Conservation (phyloP, 1,140 invertebrate species). For the Parapsyche elsis region DNA sequence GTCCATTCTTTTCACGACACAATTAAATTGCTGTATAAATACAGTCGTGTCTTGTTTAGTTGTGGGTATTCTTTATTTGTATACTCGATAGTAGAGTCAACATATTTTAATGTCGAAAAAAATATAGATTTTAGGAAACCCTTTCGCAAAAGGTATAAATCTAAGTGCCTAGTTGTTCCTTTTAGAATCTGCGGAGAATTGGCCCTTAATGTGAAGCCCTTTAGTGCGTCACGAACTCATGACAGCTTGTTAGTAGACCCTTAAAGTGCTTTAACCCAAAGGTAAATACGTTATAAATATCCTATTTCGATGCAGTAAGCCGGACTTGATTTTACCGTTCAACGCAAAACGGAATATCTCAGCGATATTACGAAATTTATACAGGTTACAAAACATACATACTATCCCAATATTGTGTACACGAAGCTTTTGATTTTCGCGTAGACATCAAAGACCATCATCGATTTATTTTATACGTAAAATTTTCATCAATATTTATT, state of each 20-base stretch:
- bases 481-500: slow-evolving; percentile 20
- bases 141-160: slow-evolving; percentile 4
- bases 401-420: too few species aligned
- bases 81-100: too few species aligned
- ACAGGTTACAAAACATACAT: slow-evolving; percentile 4
- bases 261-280: slow-evolving; percentile 1
- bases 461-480: not conserved
- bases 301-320: not conserved
- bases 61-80: too few species aligned
- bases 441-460: not conserved
- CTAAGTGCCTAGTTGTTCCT: not conserved
- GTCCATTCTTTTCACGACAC: too few species aligned
- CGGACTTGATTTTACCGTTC: not conserved
- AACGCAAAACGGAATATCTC: too few species aligned
- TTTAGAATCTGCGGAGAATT: not conserved
- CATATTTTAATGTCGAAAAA: too few species aligned
- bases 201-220: not conserved
- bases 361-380: not conserved
- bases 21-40: too few species aligned
- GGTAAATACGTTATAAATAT: slow-evolving; percentile 39
- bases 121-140: too few species aligned
- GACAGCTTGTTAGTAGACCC: slow-evolving; percentile 36
- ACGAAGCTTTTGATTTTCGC: too few species aligned
- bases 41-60: too few species aligned
- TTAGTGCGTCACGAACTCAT: not conserved